Evolutionary conservation across 2,113 vertebrate genomes (phyloP), one percentile per base, ranked within the genome.

Genomic region (Prinia subflava): DNA sequence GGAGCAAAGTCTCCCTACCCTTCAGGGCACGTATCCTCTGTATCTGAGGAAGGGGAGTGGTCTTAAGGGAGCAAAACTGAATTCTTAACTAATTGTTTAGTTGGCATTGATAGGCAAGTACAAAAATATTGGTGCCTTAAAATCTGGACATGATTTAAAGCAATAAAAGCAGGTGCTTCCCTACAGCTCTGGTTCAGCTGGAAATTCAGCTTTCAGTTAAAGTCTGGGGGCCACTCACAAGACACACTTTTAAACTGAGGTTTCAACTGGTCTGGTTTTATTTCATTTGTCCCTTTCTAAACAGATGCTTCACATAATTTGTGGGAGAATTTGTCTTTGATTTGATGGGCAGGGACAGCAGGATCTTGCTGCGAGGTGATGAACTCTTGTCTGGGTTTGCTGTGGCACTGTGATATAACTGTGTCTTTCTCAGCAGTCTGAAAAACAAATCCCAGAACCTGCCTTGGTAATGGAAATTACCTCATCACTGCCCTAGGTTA

Each of bases 401-500:
- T 31, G 5, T 84, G 42, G 62, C 49, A 46, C 31, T 31, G 23
- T 83, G 81, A 75, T 82, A 47, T 35, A 93, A 68, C 86, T 84
- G 23, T 2, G 20, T 47, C 63, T 92, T 94, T 73, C 37, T 67
- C 64, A 47, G 35, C 12, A 31, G 53, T 39, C 74, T 76, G 75
- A 57, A 88, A 94, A 94, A 93, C 91, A 96, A 74, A 91, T 95
- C 68, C 82, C 79, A 95, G 93, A 88, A 87, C 69, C 76, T 96
- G 91, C 20, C 33, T 87, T 75, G 83, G 93, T 92, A 84, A 91
- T 94, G 88, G 81, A 82, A 95, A 92, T 94, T 46, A 91, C 79
- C 70, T 96, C 88, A 90, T 78, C 55, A 1, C 47, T 90, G 92
- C 92, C 92, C 79, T 89, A 27, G 90, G 90, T 95, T 97, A 81